Evolutionary conservation across 2,888 invertebrate species (phyloP), one percentile per base, ranked within the genome.

Genomic region (Papilio protenor): DNA sequence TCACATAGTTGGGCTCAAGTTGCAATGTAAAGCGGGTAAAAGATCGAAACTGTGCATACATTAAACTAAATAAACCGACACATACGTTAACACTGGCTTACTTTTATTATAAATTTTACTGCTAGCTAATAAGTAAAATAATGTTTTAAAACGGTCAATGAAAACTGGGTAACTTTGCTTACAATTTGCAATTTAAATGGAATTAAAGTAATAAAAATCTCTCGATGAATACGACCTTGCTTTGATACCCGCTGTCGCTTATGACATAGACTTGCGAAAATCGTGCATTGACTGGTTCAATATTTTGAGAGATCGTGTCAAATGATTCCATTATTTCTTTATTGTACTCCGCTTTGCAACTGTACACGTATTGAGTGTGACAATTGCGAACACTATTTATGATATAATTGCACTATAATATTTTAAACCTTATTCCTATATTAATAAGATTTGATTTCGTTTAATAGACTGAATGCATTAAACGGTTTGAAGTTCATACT

Each of bases 231-330:
- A 33, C 75, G 47, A 23, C 16, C 14, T 40, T n/a, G 71, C 16
- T 49, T 21, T 33, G 21, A 47, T 27, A 4, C 0, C 45, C 86
- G 87, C 87, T 83, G 18, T 21, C 79, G 79, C 85, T 81, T 80
- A 55, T 84, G 11, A 71, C 78, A 84, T 85, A 75, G 10, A 80
- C 77, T 81, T 76, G 76, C 64, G 10, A 85, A 82, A 84, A 83
- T 86, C 86, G 86, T 86, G 85, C 86, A 89, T 89, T 89, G 85
- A 79, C 84, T 83, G 86, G 84, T 82, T 87, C 87, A 91, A 90
- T 92, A 90, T 92, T 91, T 87, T 89, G 89, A 90, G 87, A 91
- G 91, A 92, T 92, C 88, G 86, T 89, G 90, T 90, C 92, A 90
- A 90, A 90, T 89, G 91, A 92, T 91, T 87, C 86, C 88, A 91